Conservation (phyloP, 1,140 invertebrate species). For the Drosophila kohkoa region DNA sequence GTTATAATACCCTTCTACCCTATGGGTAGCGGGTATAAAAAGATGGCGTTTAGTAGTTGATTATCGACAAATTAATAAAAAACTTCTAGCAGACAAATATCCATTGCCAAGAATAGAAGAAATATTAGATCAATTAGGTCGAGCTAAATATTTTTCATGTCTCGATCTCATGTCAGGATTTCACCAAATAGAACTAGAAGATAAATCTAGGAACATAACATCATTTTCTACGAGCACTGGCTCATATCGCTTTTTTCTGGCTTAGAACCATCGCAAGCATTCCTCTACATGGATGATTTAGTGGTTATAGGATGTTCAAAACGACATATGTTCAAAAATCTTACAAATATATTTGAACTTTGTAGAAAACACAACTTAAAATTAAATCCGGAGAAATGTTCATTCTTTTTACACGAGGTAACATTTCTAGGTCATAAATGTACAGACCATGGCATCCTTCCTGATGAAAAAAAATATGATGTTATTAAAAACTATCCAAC, state of each 20-base stretch:
- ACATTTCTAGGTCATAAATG: conserved; percentile 10
- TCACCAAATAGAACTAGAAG: conserved; percentile 10
- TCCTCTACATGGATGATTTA: conserved; percentile 8
- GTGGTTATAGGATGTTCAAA: conserved; percentile 11
- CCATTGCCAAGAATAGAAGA: conserved; percentile 23
- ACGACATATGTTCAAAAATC: conserved; percentile 14
- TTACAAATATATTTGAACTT: background rate
- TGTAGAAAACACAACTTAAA: conserved; percentile 15
- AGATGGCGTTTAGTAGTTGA: background rate
- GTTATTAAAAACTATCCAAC: background rate
- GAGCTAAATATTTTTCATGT: conserved; percentile 27
- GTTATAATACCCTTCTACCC: no score
- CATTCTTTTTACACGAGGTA: conserved; percentile 1
- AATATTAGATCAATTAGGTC: conserved; percentile 14
- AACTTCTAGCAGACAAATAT: conserved; percentile 9
- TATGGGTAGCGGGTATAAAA: no score
- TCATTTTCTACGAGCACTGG: conserved; percentile 3
- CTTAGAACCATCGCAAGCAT: conserved; percentile 11
- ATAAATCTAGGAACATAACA: conserved; percentile 18
- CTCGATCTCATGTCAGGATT: conserved; percentile 19
- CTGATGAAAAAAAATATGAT: conserved; percentile 10
- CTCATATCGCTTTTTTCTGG: conserved; percentile 3
- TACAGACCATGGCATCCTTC: background rate
- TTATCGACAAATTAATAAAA: conserved; percentile 11
- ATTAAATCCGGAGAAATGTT: background rate